These are phyloP conservation scores for Sitta europaea DNA, from an alignment of 2,113 vertebrate genomes.

Conservation along the genomic window DNA sequence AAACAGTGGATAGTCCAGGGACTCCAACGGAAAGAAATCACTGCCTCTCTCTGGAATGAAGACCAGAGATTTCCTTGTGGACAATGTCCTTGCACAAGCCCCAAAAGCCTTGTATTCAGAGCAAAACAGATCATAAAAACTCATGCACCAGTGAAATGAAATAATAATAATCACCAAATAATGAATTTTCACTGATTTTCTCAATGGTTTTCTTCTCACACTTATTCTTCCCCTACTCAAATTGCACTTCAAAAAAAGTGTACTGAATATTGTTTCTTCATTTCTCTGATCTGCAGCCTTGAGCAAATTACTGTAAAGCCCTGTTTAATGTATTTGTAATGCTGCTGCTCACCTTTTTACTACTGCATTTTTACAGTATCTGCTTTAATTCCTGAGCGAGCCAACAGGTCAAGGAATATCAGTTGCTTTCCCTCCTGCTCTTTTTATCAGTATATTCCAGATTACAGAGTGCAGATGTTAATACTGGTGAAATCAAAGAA, in stretches of 20 bases:
- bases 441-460: background rate
- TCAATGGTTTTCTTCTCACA: background rate
- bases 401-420: background rate
- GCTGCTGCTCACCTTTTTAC: background rate
- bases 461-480: background rate
- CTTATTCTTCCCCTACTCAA: background rate
- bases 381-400: background rate
- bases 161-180: background rate
- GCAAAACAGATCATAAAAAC: background rate
- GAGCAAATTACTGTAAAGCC: background rate
- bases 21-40: background rate
- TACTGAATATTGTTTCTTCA: background rate
- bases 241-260: background rate
- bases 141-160: background rate
- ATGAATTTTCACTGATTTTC: background rate
- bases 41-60: background rate
- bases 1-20: rapidly evolving
- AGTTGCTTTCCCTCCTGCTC: background rate
- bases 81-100: background rate
- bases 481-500: background rate
- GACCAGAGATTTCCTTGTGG: background rate
- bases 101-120: background rate
- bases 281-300: background rate
- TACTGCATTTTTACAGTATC: background rate
- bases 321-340: background rate